Percentiles rank a stretch among this genome's conserved stretches.
Conservation (phyloP, 2,113 vertebrate species). For the Scomber japonicus region DNA sequence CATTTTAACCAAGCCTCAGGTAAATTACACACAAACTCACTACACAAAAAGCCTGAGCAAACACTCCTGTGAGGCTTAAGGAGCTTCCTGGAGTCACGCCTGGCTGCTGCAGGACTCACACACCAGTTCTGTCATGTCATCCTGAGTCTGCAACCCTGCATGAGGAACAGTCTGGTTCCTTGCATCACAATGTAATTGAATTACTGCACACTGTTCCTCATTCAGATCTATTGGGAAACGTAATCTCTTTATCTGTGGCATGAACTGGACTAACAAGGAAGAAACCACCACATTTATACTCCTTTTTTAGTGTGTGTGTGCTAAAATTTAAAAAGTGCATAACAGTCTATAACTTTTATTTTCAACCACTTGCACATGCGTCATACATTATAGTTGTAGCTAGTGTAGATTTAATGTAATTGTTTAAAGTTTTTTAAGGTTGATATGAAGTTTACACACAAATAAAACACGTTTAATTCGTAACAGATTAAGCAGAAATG, state of each 20-base stretch:
- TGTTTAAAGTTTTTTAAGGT: neutral
- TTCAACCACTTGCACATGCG: neutral
- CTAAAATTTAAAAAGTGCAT: accelerated
- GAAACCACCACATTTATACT: neutral
- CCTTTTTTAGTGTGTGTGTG: neutral
- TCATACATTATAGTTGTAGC: no score
- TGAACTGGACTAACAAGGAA: constrained; percentile 30
- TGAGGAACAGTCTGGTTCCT: constrained; percentile 52
- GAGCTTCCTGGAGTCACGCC: neutral
- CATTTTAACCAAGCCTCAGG: neutral
- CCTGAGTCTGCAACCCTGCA: constrained; percentile 67
- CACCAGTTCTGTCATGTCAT: constrained; percentile 74
- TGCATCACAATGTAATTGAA: constrained; percentile 40
- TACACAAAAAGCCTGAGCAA: neutral
- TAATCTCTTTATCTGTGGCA: neutral
- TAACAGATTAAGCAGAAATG: neutral
- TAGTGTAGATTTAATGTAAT: neutral
- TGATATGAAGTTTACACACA: neutral
- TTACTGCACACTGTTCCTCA: constrained; percentile 59
- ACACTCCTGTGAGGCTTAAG: no score
- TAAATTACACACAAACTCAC: neutral
- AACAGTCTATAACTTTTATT: neutral
- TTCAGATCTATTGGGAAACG: constrained; percentile 42
- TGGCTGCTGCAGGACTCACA: neutral
- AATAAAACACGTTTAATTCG: neutral